Conservation (phyloP, 2,888 invertebrate genomes). For the Germaria angustata region DNA sequence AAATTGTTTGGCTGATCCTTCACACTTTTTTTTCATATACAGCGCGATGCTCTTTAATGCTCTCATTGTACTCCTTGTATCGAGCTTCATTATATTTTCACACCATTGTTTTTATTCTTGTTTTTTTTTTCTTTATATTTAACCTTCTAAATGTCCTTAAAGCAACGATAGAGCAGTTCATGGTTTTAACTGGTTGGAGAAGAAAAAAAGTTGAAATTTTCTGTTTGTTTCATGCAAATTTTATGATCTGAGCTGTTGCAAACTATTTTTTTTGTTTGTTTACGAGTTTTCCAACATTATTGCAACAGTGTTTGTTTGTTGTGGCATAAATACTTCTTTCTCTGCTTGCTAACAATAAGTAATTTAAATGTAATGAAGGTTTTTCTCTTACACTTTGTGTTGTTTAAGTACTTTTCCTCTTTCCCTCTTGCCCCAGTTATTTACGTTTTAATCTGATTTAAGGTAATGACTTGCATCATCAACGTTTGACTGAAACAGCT, state of each 20-base stretch:
- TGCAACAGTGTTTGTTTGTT: slow-evolving; percentile 23
- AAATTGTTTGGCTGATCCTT: slow-evolving; percentile 30
- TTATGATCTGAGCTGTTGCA: slow-evolving; percentile 39
- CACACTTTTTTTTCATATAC: slow-evolving; percentile 32
- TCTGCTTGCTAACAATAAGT: slow-evolving; percentile 33
- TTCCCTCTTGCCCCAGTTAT: background rate
- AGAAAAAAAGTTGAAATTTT: background rate
- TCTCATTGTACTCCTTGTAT: background rate
- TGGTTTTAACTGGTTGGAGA: background rate
- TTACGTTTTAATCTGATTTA: slow-evolving; percentile 52
- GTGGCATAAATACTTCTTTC: background rate
- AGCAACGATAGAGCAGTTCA: background rate
- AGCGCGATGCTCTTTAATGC: background rate
- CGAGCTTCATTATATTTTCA: slow-evolving; percentile 1
- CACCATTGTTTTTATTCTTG: background rate
- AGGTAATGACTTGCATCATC: slow-evolving; percentile 65
- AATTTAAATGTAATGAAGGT: slow-evolving; percentile 50
- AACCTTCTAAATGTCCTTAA: slow-evolving; percentile 2
- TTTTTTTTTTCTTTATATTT: background rate
- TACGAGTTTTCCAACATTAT: background rate
- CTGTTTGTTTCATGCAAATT: slow-evolving; percentile 55
- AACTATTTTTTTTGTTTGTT: slow-evolving; percentile 32
- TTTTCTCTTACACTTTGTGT: slow-evolving; percentile 7
- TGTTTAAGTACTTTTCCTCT: background rate
- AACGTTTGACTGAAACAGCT: slow-evolving; percentile 59